Conservation (phyloP, 2,113 vertebrate genomes). For the Todiramphus chloris region DNA sequence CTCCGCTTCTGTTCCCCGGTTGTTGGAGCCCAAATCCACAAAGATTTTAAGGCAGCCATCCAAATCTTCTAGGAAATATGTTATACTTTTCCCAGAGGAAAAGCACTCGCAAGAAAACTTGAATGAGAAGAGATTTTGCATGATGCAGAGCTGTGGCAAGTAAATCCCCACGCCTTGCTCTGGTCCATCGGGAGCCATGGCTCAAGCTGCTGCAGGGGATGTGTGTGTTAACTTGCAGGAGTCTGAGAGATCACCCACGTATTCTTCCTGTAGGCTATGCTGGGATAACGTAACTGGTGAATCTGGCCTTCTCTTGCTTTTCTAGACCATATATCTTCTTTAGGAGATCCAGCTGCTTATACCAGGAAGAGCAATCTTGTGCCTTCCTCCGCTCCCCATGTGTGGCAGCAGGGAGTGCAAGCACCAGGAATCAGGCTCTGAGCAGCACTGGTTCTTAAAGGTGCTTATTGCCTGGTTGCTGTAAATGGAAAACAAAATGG, state of each 20-base stretch:
- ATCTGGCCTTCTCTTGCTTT: neutral
- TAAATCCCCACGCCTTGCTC: neutral
- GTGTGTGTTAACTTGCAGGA: neutral
- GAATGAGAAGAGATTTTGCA: neutral
- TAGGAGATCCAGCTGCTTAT: neutral
- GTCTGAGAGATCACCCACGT: neutral
- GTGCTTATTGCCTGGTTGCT: neutral
- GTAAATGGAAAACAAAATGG: neutral
- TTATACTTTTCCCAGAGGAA: neutral
- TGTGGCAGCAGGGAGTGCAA: fast-evolving
- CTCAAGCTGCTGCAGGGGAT: neutral
- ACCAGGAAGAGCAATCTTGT: neutral
- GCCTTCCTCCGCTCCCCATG: fast-evolving
- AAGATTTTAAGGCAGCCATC: fast-evolving
- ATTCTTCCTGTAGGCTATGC: neutral
- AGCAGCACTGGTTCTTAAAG: neutral
- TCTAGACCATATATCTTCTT: fast-evolving
- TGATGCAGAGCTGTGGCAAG: neutral
- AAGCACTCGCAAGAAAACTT: neutral
- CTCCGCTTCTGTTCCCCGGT: neutral
- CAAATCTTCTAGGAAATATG: neutral
- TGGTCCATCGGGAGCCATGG: neutral
- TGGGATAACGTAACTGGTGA: neutral
- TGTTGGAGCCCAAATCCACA: neutral
- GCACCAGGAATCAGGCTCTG: neutral